These are phyloP conservation scores for Scolopax rusticola DNA, from an alignment of 2,797 vertebrate species.

Conservation along the genomic window DNA sequence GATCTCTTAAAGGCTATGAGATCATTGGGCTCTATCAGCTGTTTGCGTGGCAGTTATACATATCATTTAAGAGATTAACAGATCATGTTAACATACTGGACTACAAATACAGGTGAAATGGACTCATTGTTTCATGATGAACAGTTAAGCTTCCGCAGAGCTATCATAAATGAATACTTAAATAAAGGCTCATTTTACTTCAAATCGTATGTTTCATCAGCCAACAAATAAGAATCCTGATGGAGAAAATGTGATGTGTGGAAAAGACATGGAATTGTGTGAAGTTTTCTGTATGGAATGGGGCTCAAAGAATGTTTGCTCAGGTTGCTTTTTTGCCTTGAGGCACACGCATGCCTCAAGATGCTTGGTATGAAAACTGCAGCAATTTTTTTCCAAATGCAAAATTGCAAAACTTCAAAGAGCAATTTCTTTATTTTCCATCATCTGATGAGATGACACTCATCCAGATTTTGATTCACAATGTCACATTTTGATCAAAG, in stretches of 20 bases:
- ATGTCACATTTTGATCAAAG: not conserved
- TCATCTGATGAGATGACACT: not conserved
- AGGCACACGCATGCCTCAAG: not conserved
- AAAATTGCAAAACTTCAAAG: not conserved
- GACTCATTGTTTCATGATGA: not conserved
- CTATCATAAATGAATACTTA: not conserved
- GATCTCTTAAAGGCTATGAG: not conserved
- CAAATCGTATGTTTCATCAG: not conserved
- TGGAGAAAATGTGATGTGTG: not conserved
- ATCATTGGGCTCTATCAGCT: not conserved
- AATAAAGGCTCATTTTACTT: not conserved
- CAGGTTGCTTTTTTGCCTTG: not conserved
- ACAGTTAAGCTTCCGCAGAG: not conserved
- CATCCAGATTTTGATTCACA: not conserved
- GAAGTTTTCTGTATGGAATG: not conserved
- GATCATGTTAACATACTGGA: not conserved
- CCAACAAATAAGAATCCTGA: not conserved
- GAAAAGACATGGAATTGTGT: not conserved
- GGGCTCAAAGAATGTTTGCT: not conserved
- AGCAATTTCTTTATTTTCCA: not conserved
- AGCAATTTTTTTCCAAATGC: not conserved
- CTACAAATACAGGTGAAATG: not conserved
- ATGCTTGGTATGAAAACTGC: not conserved
- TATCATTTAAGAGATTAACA: not conserved
- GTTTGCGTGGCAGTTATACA: conserved; percentile 1